phyloP scores from a whole-genome alignment of 2,113 vertebrate species.

The Dasypus novemcinctus region DNA sequence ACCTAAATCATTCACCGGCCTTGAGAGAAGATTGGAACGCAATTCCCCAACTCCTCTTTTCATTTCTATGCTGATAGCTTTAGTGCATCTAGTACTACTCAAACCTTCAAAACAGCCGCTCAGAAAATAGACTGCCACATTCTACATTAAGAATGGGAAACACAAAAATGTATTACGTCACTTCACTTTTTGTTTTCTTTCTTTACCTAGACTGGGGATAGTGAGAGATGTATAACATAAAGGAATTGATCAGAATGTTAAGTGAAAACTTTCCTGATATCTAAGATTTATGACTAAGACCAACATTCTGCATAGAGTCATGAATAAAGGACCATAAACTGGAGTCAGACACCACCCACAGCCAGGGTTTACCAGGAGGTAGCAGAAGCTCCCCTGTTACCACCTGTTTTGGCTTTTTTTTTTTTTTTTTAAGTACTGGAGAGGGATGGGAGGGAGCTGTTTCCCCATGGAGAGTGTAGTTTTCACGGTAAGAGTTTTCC shows the following conservation, averaged over 20 bases:
- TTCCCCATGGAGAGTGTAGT: background rate
- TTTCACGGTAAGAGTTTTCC: background rate
- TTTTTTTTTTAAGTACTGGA: too few relatives aligned
- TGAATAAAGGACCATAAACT: background rate
- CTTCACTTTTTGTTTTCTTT: background rate
- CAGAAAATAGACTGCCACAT: background rate
- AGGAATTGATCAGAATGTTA: background rate
- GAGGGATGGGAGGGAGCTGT: background rate
- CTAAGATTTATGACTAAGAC: background rate
- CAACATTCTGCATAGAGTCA: background rate
- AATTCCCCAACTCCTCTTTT: background rate
- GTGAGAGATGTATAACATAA: background rate
- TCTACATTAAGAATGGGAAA: background rate
- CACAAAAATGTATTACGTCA: background rate
- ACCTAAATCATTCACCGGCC: background rate
- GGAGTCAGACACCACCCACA: background rate
- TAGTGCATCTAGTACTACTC: background rate
- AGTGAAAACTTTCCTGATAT: background rate
- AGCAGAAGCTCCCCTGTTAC: background rate
- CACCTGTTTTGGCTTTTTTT: too few relatives aligned
- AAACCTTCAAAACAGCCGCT: slow-evolving; percentile 23
- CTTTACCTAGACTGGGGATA: background rate
- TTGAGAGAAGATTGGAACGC: background rate
- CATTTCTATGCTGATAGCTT: background rate
- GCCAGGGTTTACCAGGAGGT: background rate